Percentiles rank a stretch among this genome's conserved stretches.
phyloP scores from a whole-genome alignment of 2,113 vertebrate genomes.

The Meleagris gallopavo region DNA sequence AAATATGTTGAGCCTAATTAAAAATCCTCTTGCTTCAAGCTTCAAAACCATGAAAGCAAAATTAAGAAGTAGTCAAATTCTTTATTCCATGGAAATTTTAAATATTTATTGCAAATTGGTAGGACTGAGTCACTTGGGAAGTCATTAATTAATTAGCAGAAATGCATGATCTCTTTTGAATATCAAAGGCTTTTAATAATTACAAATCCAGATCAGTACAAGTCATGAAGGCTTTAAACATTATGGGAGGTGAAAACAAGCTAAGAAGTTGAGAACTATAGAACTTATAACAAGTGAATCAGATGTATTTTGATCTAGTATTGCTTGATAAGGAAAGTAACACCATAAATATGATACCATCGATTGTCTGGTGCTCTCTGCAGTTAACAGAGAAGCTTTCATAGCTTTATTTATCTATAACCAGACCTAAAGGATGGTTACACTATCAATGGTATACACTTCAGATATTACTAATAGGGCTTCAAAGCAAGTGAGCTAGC shows the following conservation, averaged over 20 bases:
- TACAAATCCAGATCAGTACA: conserved; percentile 69
- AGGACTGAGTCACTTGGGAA: conserved; percentile 67
- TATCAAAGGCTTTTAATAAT: conserved; percentile 77
- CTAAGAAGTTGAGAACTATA: conserved; percentile 47
- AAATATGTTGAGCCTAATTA: neutral
- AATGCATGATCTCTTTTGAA: conserved; percentile 72
- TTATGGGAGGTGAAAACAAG: conserved; percentile 62
- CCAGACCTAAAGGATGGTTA: neutral
- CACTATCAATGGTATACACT: accelerated
- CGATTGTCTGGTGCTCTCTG: neutral
- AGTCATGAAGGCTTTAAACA: conserved; percentile 57
- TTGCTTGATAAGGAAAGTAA: neutral
- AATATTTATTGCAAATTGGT: conserved; percentile 69
- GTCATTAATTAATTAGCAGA: conserved; percentile 78
- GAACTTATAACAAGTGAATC: conserved; percentile 41
- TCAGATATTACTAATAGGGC: neutral
- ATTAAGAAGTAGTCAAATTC: neutral
- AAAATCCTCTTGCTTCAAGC: neutral
- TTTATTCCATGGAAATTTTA: conserved; percentile 63
- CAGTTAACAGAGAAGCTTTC: neutral
- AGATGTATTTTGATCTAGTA: conserved; percentile 47
- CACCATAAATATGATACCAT: neutral
- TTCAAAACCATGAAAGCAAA: neutral
- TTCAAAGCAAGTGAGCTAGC: neutral
- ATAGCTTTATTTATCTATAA: neutral